Conservation (phyloP, 1,140 invertebrate species). For the Schlechtendalia chinensis region DNA sequence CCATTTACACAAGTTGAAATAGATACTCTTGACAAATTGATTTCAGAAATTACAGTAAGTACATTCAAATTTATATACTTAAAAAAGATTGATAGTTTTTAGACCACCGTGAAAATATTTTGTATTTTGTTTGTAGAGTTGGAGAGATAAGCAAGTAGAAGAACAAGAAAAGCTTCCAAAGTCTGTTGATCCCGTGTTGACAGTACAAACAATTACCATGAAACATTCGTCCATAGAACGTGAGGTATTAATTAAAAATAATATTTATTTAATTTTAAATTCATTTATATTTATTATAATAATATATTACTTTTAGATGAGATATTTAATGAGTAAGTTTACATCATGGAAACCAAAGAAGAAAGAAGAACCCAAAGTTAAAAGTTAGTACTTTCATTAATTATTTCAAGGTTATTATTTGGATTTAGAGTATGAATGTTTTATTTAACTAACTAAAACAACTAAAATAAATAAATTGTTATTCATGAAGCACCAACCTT, state of each 20-base stretch:
- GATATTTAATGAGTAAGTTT: conserved; percentile 90
- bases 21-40: conserved; percentile 71
- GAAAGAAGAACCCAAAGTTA: conserved; percentile 55
- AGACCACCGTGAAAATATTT: conserved; percentile 54
- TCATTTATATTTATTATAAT: not conserved
- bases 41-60: conserved; percentile 72
- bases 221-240: conserved; percentile 84
- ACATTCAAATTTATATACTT: not conserved
- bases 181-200: conserved; percentile 73
- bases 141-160: conserved; percentile 61
- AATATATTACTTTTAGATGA: conserved; percentile 62
- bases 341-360: conserved; percentile 76
- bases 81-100: conserved; percentile 53
- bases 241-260: conserved; percentile 61
- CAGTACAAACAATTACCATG: conserved; percentile 77
- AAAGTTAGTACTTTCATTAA: conserved; percentile 54
- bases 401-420: conserved; percentile 4
- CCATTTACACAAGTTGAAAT: conserved; percentile 76
- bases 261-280: not conserved
- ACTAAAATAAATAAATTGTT: conserved; percentile 24
- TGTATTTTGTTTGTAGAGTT: conserved; percentile 60
- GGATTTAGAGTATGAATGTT: not conserved
- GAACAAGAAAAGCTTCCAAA: conserved; percentile 71
- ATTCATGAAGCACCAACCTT: conserved; percentile 25
- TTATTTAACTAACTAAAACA: conserved; percentile 52